Percentiles rank a stretch among this genome's conserved stretches.
Conservation (phyloP, 2,888 invertebrate species). For the Chymomyza fuscimana region DNA sequence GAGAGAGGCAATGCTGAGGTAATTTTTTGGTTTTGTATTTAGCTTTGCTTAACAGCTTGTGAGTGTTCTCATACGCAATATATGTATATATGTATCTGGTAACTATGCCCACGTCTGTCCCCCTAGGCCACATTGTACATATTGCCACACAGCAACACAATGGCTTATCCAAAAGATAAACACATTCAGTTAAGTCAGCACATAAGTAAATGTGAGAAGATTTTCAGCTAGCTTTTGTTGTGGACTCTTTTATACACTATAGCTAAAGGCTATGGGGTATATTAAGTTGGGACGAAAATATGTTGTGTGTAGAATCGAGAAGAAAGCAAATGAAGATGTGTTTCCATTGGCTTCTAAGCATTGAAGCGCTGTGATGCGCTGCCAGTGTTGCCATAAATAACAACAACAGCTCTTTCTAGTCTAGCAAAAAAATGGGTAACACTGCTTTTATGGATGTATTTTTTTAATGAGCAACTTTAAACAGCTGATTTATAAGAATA, state of each 20-base stretch:
- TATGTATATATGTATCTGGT: neutral
- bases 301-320: too few species aligned
- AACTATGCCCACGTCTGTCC: neutral
- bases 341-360: too few species aligned
- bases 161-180: constrained; percentile 17
- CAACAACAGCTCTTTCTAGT: too few species aligned
- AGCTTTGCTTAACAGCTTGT: neutral
- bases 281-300: too few species aligned
- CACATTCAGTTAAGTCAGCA: constrained; percentile 6
- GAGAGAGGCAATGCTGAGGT: neutral
- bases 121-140: neutral
- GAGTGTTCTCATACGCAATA: constrained; percentile 6
- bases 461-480: too few species aligned
- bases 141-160: constrained; percentile 9
- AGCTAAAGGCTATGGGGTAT: too few species aligned
- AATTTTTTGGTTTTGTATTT: neutral
- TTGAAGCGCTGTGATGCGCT: too few species aligned
- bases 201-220: constrained; percentile 34
- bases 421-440: too few species aligned
- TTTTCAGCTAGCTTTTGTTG: constrained; percentile 19
- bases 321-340: too few species aligned
- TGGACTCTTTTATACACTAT: neutral
- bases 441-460: too few species aligned
- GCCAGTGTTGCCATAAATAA: too few species aligned
- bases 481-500: too few species aligned